These are phyloP conservation scores for Lycaena phlaeas DNA, from an alignment of 2,888 invertebrate genomes.

Conservation along the genomic window DNA sequence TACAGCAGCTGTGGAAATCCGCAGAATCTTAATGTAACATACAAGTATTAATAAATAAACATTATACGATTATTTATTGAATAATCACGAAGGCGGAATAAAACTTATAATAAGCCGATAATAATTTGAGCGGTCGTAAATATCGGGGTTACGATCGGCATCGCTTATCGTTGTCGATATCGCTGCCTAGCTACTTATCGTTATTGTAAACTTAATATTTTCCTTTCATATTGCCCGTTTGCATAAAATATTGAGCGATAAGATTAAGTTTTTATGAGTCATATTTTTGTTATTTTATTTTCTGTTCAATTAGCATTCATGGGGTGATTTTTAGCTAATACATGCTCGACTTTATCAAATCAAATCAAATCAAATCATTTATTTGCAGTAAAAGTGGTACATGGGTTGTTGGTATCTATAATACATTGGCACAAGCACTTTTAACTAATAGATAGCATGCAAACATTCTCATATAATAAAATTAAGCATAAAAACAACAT, in stretches of 20 bases:
- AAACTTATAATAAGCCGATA: slow-evolving; percentile 49
- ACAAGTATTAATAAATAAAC: slow-evolving; percentile 25
- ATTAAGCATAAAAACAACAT: too few relatives aligned
- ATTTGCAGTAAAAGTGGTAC: too few relatives aligned
- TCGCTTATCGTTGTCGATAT: slow-evolving; percentile 25
- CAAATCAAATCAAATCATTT: too few relatives aligned
- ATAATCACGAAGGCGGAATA: slow-evolving; percentile 47
- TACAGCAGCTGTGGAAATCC: too few relatives aligned
- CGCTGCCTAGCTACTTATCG: slow-evolving; percentile 10
- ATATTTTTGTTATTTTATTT: background rate
- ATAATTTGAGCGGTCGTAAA: slow-evolving; percentile 51
- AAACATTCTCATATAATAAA: too few relatives aligned
- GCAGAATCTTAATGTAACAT: too few relatives aligned
- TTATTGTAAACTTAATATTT: background rate
- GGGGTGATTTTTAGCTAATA: background rate
- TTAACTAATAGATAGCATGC: too few relatives aligned
- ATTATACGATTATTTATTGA: slow-evolving; percentile 37
- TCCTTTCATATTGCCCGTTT: background rate
- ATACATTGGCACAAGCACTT: too few relatives aligned
- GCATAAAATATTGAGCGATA: slow-evolving; percentile 1
- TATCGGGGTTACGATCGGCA: slow-evolving; percentile 35
- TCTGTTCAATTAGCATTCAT: background rate
- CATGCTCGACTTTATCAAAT: too few relatives aligned
- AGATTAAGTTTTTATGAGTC: slow-evolving; percentile 7
- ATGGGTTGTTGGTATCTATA: too few relatives aligned